Conservation (phyloP, 2,797 vertebrate genomes). For the Mastacembelus armatus region DNA sequence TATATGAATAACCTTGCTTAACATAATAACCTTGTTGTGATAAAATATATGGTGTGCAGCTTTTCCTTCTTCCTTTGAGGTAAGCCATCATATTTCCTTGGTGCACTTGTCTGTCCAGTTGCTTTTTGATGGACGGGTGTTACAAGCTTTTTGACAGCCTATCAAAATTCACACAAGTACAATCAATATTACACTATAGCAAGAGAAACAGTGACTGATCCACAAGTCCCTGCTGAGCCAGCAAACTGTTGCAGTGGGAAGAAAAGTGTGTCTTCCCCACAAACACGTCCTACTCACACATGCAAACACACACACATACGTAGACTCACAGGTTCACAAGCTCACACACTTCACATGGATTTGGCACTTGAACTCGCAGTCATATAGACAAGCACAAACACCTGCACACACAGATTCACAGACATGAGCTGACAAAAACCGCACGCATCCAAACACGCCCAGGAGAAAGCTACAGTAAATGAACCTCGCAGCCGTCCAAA, state of each 20-base stretch:
- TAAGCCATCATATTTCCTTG: slow-evolving; percentile 15
- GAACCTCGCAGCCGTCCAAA: slow-evolving; percentile 75
- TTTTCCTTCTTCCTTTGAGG: slow-evolving; percentile 6
- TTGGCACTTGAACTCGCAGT: slow-evolving; percentile 14
- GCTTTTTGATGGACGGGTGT: slow-evolving; percentile 61
- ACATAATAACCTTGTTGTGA: slow-evolving; percentile 18
- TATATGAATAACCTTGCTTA: neutral
- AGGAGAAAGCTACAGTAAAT: slow-evolving; percentile 73
- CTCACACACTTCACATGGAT: slow-evolving; percentile 17
- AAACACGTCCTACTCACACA: slow-evolving; percentile 42
- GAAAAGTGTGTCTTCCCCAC: slow-evolving; percentile 44
- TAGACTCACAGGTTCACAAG: neutral
- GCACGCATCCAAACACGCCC: slow-evolving; percentile 58
- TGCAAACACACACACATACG: neutral
- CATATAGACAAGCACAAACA: slow-evolving; percentile 18
- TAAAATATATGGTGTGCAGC: too few relatives aligned
- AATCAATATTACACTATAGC: slow-evolving; percentile 65
- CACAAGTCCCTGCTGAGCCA: slow-evolving; percentile 71
- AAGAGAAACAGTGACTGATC: slow-evolving; percentile 66
- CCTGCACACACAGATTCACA: slow-evolving; percentile 52
- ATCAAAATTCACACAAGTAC: slow-evolving; percentile 67
- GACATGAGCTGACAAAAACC: slow-evolving; percentile 40
- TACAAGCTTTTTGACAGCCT: slow-evolving; percentile 64
- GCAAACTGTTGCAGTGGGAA: slow-evolving; percentile 70
- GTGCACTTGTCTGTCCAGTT: slow-evolving; percentile 24